Evolutionary conservation across 2,888 invertebrate species (phyloP).

Genomic region (Aphidius colemani): DNA sequence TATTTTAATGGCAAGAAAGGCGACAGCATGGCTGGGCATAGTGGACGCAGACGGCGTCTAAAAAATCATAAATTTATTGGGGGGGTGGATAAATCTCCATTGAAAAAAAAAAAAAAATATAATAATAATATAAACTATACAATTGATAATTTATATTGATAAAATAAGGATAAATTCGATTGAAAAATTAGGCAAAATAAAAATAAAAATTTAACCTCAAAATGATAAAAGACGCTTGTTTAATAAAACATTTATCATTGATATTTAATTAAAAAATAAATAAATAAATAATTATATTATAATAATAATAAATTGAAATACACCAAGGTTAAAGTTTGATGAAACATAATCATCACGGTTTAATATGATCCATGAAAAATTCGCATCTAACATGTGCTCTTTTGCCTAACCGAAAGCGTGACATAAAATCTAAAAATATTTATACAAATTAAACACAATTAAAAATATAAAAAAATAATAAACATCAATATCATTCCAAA

Average conservation of each 20-base stretch:
- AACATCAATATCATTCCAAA: background rate
- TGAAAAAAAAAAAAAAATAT: background rate
- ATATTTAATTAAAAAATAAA: no score
- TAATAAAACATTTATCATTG: no score
- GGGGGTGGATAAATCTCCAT: background rate
- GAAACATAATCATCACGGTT: background rate
- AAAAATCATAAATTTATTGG: no score
- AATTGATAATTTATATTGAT: background rate
- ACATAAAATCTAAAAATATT: conserved; percentile 4
- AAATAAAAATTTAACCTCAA: background rate
- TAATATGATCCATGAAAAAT: background rate
- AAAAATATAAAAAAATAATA: background rate
- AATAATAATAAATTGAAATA: no score
- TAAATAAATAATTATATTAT: no score
- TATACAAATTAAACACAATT: background rate
- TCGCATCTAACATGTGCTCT: conserved; percentile 6
- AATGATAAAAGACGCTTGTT: background rate
- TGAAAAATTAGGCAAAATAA: background rate
- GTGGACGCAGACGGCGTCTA: no score
- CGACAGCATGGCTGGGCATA: no score
- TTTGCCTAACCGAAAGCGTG: conserved; percentile 3
- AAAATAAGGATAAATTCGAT: background rate
- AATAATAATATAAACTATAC: background rate
- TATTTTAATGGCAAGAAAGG: no score
- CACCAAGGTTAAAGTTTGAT: no score